A percentile compares a stretch with the other conserved stretches of the same genome.
phyloP scores from a whole-genome alignment of 2,888 invertebrate species.

The Celastrina argiolus region DNA sequence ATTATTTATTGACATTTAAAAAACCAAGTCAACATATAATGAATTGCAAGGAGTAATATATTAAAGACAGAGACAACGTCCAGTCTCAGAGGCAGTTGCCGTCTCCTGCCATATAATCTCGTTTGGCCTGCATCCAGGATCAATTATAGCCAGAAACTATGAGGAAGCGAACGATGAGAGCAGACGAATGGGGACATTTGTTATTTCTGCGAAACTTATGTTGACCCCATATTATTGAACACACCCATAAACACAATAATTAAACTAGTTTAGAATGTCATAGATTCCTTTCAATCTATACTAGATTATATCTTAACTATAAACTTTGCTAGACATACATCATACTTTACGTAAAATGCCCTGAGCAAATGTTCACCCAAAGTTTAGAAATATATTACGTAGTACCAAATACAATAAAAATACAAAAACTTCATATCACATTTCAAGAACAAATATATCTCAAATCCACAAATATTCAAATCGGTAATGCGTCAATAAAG shows the following conservation, averaged over 20 bases:
- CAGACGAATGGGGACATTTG: slow-evolving; percentile 15
- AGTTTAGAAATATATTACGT: too few relatives aligned
- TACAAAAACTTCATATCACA: neutral
- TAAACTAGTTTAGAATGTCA: neutral
- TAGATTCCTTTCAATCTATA: neutral
- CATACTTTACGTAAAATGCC: too few relatives aligned
- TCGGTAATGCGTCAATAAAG: neutral
- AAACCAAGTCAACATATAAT: neutral
- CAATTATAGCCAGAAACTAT: slow-evolving; percentile 49
- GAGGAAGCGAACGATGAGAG: slow-evolving; percentile 45
- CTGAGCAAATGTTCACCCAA: too few relatives aligned
- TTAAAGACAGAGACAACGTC: neutral
- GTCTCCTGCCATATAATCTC: slow-evolving; percentile 21
- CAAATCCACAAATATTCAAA: neutral
- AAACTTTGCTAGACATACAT: too few relatives aligned
- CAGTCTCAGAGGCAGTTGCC: slow-evolving; percentile 2
- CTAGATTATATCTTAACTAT: too few relatives aligned
- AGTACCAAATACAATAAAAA: neutral
- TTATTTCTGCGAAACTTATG: slow-evolving; percentile 5
- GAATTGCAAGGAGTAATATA: neutral
- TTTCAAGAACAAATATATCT: slow-evolving; percentile 1
- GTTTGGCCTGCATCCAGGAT: slow-evolving; percentile 48
- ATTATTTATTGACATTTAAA: neutral
- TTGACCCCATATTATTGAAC: neutral
- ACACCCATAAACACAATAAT: neutral